Conservation (phyloP, 2,888 invertebrate species). For the Eupithecia pulchellata region DNA sequence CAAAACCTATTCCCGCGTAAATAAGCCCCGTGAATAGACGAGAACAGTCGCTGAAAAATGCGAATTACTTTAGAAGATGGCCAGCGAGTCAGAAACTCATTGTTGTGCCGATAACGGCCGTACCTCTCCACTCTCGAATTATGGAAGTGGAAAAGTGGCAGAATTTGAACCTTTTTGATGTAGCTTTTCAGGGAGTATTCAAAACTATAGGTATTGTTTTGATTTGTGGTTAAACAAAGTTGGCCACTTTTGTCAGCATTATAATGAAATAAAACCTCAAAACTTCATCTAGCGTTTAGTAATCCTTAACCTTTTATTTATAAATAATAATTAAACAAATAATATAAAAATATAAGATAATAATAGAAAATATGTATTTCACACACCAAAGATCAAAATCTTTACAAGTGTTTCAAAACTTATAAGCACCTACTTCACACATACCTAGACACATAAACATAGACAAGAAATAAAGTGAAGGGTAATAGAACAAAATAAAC, state of each 20-base stretch:
- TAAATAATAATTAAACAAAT: too few species aligned
- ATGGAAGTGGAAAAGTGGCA: slow-evolving; percentile 69
- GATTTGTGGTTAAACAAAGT: too few species aligned
- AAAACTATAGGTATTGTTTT: neutral
- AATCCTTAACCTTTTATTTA: too few species aligned
- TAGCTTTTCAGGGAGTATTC: neutral
- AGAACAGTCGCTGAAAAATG: slow-evolving; percentile 67
- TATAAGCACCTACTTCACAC: too few species aligned
- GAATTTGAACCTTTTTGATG: slow-evolving; percentile 33
- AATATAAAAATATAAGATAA: too few species aligned
- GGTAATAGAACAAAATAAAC: too few species aligned
- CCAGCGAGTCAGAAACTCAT: slow-evolving; percentile 82
- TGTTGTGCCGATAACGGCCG: slow-evolving; percentile 78
- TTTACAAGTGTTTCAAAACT: too few species aligned
- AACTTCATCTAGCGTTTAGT: neutral
- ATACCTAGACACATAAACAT: too few species aligned
- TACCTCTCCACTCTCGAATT: slow-evolving; percentile 68
- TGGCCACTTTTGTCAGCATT: neutral
- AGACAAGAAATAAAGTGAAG: too few species aligned
- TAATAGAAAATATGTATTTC: too few species aligned
- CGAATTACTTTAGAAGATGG: slow-evolving; percentile 77
- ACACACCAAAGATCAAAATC: too few species aligned
- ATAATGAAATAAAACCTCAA: neutral
- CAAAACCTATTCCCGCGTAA: slow-evolving; percentile 29
- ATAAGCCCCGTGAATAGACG: slow-evolving; percentile 36